phyloP scores from a whole-genome alignment of 2,888 invertebrate species.

The Hesperia comma region DNA sequence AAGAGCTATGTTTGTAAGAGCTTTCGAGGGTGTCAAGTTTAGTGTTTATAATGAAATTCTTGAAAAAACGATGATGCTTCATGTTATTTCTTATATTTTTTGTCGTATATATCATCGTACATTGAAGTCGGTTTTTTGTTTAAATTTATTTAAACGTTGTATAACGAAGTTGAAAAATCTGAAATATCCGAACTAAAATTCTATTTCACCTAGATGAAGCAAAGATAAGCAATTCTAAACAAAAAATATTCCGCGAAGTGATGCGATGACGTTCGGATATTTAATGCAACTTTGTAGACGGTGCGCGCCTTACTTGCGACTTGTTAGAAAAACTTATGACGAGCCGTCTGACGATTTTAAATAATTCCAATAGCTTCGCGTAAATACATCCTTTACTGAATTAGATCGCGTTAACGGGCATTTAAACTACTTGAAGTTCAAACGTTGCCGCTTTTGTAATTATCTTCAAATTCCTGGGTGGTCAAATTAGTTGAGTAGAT shows the following conservation, averaged over 20 bases:
- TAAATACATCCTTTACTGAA: conserved; percentile 2
- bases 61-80: too few relatives aligned
- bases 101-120: too few relatives aligned
- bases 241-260: conserved; percentile 23
- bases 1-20: too few relatives aligned
- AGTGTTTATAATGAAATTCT: too few relatives aligned
- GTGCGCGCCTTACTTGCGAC: conserved; percentile 17
- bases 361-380: conserved; percentile 21
- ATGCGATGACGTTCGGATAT: background rate
- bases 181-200: too few relatives aligned
- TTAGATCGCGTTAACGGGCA: background rate
- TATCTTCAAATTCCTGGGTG: too few relatives aligned
- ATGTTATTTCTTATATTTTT: too few relatives aligned
- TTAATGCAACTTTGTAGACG: conserved; percentile 26
- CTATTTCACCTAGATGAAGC: background rate
- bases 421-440: background rate
- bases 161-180: too few relatives aligned
- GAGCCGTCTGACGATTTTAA: conserved; percentile 22
- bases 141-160: too few relatives aligned
- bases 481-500: too few relatives aligned
- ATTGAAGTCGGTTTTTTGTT: too few relatives aligned
- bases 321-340: conserved; percentile 25
- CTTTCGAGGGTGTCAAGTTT: too few relatives aligned
- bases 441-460: background rate
- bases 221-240: background rate